Conservation (phyloP, 2,113 vertebrate species). For the Halcyon senegalensis region DNA sequence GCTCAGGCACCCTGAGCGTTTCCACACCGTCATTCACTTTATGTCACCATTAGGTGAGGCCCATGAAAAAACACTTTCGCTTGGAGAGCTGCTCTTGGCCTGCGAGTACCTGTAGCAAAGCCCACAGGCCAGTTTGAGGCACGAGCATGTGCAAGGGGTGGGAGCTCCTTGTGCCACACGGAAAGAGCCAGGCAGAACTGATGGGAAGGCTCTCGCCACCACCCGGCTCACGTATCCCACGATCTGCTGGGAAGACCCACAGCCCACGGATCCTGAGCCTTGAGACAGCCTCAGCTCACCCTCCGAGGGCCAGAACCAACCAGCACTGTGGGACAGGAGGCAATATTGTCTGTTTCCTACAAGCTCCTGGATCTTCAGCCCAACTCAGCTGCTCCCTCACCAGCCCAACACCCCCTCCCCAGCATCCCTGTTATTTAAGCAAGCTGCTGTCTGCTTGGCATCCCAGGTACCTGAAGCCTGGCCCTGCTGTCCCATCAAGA, state of each 20-base stretch:
- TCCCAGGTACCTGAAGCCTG: background rate
- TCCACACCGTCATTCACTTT: too few relatives aligned
- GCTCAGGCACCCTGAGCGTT: too few relatives aligned
- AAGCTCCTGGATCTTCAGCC: background rate
- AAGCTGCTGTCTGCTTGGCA: background rate
- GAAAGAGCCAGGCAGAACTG: background rate
- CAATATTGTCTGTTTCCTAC: background rate
- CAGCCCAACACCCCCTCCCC: background rate
- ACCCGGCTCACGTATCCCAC: background rate
- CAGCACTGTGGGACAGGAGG: background rate
- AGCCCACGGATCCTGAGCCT: background rate
- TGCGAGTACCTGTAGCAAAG: background rate
- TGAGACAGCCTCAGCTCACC: background rate
- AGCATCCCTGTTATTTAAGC: background rate
- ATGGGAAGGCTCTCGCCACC: background rate
- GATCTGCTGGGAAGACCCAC: background rate
- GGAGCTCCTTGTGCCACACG: too few relatives aligned
- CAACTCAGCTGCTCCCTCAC: background rate
- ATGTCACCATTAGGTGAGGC: background rate
- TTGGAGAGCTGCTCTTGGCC: background rate
- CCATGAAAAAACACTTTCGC: background rate
- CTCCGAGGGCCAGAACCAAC: background rate
- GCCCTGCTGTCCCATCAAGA: background rate
- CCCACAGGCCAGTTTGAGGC: background rate
- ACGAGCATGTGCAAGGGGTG: background rate